Evolutionary conservation across 2,888 invertebrate genomes (phyloP).

Genomic region (Orthosia incerta): DNA sequence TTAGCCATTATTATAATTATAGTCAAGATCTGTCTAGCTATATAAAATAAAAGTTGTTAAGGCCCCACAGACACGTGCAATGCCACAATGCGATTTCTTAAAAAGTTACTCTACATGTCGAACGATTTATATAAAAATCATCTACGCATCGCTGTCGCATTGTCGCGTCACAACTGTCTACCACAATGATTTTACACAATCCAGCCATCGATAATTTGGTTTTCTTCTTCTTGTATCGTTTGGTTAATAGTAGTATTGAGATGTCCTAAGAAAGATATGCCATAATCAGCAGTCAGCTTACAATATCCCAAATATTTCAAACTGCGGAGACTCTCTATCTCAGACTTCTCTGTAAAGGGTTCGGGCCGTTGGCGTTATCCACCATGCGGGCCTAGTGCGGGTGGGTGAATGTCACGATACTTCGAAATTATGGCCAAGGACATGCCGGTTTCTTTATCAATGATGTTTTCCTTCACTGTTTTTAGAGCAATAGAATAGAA

Average conservation of each 20-base stretch:
- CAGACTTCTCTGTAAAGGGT: not conserved
- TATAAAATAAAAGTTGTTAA: too few relatives aligned
- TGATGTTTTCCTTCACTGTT: not conserved
- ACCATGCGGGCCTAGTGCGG: conserved; percentile 10
- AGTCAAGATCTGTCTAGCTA: too few relatives aligned
- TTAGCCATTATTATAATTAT: too few relatives aligned
- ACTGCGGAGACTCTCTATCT: not conserved
- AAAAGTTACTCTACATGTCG: too few relatives aligned
- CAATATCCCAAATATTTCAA: not conserved
- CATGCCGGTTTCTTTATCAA: not conserved
- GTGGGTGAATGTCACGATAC: not conserved
- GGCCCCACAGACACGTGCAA: too few relatives aligned
- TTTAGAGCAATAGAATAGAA: not conserved
- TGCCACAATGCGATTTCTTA: too few relatives aligned
- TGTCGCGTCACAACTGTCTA: too few relatives aligned
- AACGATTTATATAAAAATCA: too few relatives aligned
- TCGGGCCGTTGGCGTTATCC: conserved; percentile 11
- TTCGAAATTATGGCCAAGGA: conserved; percentile 3
- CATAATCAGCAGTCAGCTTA: not conserved
- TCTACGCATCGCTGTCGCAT: too few relatives aligned
- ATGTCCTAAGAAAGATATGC: not conserved
- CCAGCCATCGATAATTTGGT: not conserved
- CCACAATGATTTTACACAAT: too few relatives aligned
- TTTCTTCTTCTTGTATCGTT: not conserved
- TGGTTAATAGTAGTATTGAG: not conserved